These are phyloP conservation scores for human DNA, from an alignment of 2,113 vertebrate species.

Conservation along the genomic window GRCh38 chrX:137153501-137154000, in stretches of 20 bases:
- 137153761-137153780: neutral
- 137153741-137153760: neutral
- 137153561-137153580: slow-evolving; percentile 20
- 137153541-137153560: slow-evolving; percentile 42
- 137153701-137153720: slow-evolving; percentile 48
- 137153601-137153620: slow-evolving; percentile 35
- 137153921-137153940: slow-evolving; percentile 10
- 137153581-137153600: slow-evolving; percentile 53
- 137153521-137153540: slow-evolving; percentile 26
- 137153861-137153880: slow-evolving; percentile 12
- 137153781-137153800: neutral
- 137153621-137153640: neutral
- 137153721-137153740: slow-evolving; percentile 49
- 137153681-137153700: neutral
- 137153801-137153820: slow-evolving; percentile 9
- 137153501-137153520: slow-evolving; percentile 52
- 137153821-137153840: neutral
- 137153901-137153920: neutral
- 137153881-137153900: neutral
- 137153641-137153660: slow-evolving; percentile 31
- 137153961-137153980: neutral
- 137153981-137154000: neutral
- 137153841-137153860: neutral
- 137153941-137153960: neutral
- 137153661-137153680: slow-evolving; percentile 30